Base-by-base conservation (phyloP, 2,113 vertebrate species). In the Seriola quinqueradiata region DNA sequence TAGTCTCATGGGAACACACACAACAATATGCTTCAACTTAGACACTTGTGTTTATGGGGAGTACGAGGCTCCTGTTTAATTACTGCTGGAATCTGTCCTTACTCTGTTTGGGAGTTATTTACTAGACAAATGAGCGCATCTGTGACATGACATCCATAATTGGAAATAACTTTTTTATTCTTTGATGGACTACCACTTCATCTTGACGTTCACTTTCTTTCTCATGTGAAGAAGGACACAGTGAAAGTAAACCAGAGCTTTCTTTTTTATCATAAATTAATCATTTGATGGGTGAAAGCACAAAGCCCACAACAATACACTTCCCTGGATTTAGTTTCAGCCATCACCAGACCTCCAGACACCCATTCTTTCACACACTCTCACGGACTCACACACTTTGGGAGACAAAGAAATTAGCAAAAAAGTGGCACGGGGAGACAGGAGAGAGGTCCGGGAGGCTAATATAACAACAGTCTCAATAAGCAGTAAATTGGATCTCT, bases 401-500 rank as follows among this genome's bases (percentile, higher is more conserved):
- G 34, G 82, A 79, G 82, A 85, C 79, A 90, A 84, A 79, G 64
- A 82, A 79, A 82, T 88, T 72, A 83, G 82, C 10, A 3, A 68
- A 69, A 54, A 59, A 69, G 63, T 57, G 60, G 66, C 71, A 75
- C 70, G 70, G 60, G 40, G 57, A 84, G 85, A 70, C 77, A 4
- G 65, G 28, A 57, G 78, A 80, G 78, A 54, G 69, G 83, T 87
- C 75, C 23, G 3, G 55, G 55, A 85, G 80, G 87, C 78, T 80
- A 82, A 86, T 87, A 60, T 84, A 81, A 85, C 81, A 89, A 79
- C 77, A 50, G 73, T 63, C 82, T 84, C 81, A 88, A 85, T 83
- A 84, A 90, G 90, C 81, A 79, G 61, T 78, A 83, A 92, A 92
- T 89, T 85, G 86, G 88, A 89, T 93, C 80, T 55, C 42, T 85